Evolutionary conservation across 2,113 vertebrate species (phyloP), one percentile per base, ranked within the genome.

Genomic region (Pitta sordida): DNA sequence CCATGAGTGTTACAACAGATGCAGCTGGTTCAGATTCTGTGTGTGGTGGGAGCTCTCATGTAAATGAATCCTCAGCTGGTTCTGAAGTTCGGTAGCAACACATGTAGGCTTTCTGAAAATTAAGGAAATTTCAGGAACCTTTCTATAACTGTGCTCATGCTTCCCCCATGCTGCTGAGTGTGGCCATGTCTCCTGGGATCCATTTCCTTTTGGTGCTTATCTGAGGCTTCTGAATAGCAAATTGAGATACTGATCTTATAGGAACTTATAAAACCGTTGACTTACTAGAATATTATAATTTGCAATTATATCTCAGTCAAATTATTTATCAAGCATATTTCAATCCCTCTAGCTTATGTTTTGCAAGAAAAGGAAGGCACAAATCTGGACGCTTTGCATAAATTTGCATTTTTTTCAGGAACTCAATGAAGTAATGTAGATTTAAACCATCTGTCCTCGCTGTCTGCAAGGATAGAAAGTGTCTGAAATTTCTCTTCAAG

Each of bases 381-480:
- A 92, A 76, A 83, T 73, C 58, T 88, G 58, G 44, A 80, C 80
- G 15, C 26, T 69, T 83, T 65, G 82, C 85, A 96, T 88, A 91
- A 83, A 93, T 94, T 89, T 87, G 15, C 53, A 32, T 87, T 79
- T 94, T 80, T 86, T 83, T 68, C 78, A 41, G 8, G 73, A 93
- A 32, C n/a, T 93, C 60, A 62, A 19, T 85, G 75, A 79, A 93
- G 89, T 29, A 37, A 73, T 90, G 71, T 49, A 79, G 67, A 79
- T 90, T 90, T 94, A 83, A 86, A 56, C 84, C 85, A 79, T 95
- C 82, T 95, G 91, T 93, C 67, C 46, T 70, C 5, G 4, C 34
- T 73, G 30, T 15, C 41, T 88, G 9, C 65, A 80, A 69, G 41
- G 63, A 46, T 53, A 36, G 49, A 85, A 89, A 22, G 18, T 51